Evolutionary conservation across 2,113 vertebrate genomes (phyloP).

Genomic region (Calidris pygmaea): DNA sequence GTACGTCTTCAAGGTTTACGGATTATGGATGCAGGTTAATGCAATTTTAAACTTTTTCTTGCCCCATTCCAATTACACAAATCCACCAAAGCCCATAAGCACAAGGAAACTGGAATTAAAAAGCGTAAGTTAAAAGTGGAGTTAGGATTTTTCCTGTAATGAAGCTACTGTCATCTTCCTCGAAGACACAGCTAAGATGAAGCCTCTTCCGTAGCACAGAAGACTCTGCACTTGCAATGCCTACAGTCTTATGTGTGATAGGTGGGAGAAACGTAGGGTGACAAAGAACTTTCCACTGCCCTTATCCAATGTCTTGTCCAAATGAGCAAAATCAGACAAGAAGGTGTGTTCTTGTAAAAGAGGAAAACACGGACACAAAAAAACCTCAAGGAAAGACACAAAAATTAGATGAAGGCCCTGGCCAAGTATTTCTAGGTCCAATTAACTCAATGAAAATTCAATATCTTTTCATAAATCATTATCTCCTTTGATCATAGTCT

Average conservation of each 20-base stretch:
- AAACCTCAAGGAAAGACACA: background rate
- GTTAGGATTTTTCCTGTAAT: background rate
- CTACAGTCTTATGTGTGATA: background rate
- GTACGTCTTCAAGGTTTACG: background rate
- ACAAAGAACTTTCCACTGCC: background rate
- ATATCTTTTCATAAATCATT: background rate
- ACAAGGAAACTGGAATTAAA: background rate
- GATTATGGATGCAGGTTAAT: background rate
- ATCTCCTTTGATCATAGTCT: background rate
- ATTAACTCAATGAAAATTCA: background rate
- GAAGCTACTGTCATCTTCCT: background rate
- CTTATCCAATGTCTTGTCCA: background rate
- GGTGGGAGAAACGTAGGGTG: fast-evolving
- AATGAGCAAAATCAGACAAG: background rate
- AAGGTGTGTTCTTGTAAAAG: background rate
- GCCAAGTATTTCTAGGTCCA: background rate
- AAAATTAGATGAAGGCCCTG: background rate
- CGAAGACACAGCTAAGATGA: background rate
- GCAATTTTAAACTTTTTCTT: background rate
- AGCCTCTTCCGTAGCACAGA: background rate
- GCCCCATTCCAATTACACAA: background rate
- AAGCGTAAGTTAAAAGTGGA: background rate
- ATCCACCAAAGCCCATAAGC: background rate
- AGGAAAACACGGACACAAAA: background rate
- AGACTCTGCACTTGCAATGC: background rate